Evolutionary conservation across 2,888 invertebrate genomes (phyloP).

Genomic region (Bombylius discolor): DNA sequence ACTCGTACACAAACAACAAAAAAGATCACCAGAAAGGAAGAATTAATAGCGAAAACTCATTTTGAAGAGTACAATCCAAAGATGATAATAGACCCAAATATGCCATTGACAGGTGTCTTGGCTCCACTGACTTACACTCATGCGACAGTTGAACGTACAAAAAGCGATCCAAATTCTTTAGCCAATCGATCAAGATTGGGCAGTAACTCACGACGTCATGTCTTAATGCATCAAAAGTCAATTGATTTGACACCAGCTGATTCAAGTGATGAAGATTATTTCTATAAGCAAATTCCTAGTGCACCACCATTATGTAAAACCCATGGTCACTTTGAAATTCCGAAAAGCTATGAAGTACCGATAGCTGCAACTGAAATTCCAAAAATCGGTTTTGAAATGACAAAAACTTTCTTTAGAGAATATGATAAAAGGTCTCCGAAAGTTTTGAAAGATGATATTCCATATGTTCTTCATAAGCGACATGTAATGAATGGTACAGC

Average conservation of each 20-base stretch:
- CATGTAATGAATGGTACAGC: conserved; percentile 79
- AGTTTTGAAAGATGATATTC: conserved; percentile 54
- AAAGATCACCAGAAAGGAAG: conserved; percentile 47
- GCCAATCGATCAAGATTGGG: conserved; percentile 59
- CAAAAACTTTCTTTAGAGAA: conserved; percentile 59
- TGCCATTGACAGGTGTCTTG: conserved; percentile 38
- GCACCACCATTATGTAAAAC: conserved; percentile 59
- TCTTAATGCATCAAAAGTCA: conserved; percentile 74
- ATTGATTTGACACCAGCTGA: conserved; percentile 75
- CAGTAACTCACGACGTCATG: conserved; percentile 60
- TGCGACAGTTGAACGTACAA: conserved; percentile 67
- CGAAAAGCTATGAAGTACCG: conserved; percentile 38
- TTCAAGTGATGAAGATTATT: conserved; percentile 71
- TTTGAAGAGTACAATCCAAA: conserved; percentile 63
- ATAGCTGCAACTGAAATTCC: conserved; percentile 40
- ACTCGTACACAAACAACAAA: conserved; percentile 31
- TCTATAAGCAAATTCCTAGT: conserved; percentile 61
- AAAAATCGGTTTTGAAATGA: conserved; percentile 56
- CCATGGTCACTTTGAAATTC: conserved; percentile 55
- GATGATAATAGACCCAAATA: conserved; percentile 36
- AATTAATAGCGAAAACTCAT: conserved; percentile 51
- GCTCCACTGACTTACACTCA: conserved; percentile 47
- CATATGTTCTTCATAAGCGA: conserved; percentile 71
- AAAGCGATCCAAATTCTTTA: conserved; percentile 72
- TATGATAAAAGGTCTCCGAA: conserved; percentile 44